Evolutionary conservation across 2,797 vertebrate genomes (phyloP).

Genomic region (Chlorospingus semifuscus): DNA sequence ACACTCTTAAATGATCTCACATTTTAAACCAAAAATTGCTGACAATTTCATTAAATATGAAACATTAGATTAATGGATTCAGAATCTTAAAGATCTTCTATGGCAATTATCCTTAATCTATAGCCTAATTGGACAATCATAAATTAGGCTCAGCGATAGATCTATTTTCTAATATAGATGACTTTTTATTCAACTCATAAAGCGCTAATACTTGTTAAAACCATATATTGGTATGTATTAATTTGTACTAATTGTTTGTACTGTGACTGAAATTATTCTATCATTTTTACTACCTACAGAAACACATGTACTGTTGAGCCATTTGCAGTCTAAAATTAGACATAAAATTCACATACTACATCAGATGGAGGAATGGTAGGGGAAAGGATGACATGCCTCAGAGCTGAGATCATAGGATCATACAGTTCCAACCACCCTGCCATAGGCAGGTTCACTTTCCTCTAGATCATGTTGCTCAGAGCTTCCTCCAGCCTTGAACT

Average conservation of each 20-base stretch:
- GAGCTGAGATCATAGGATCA: neutral
- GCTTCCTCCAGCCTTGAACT: neutral
- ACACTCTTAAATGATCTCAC: neutral
- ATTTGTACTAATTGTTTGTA: neutral
- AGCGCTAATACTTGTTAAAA: neutral
- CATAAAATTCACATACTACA: neutral
- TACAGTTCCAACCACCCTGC: neutral
- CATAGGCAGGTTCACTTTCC: neutral
- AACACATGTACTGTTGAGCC: neutral
- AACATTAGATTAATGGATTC: conserved; percentile 9
- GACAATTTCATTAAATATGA: conserved; percentile 37
- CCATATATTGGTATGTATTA: neutral
- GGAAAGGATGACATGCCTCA: neutral
- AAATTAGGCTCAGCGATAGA: neutral
- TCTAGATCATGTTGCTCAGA: neutral
- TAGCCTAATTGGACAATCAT: neutral
- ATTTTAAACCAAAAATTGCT: conserved; percentile 31
- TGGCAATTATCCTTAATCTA: conserved; percentile 8
- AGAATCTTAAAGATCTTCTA: neutral
- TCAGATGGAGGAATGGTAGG: neutral
- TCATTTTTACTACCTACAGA: neutral
- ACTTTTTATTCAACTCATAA: neutral
- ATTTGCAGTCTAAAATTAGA: neutral
- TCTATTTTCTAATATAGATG: neutral
- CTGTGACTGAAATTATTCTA: neutral